Conservation (phyloP, 92 coral and sea anemone genomes). For the Blastomussa wellsi region DNA sequence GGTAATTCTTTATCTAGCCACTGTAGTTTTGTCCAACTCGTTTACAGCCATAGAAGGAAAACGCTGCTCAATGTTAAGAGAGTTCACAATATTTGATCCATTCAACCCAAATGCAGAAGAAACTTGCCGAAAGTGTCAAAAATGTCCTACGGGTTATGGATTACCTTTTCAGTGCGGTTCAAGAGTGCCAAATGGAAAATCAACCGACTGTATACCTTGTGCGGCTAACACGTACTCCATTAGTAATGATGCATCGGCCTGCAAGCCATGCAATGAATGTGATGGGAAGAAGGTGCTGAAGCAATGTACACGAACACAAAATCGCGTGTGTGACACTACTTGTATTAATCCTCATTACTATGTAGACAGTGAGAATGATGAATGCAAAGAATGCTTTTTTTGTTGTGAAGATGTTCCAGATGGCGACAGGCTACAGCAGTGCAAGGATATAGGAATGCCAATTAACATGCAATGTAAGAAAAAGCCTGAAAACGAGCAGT, state of each 20-base stretch:
- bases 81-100: not conserved
- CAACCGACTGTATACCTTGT: not conserved
- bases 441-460: not conserved
- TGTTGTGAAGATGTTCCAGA: not conserved
- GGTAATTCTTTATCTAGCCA: not conserved
- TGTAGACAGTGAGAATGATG: not conserved
- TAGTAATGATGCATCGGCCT: not conserved
- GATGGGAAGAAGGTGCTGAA: not conserved
- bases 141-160: constrained; percentile 1
- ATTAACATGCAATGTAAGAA: not conserved
- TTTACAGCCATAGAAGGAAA: not conserved
- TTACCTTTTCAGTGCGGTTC: not conserved
- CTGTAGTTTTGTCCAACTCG: not conserved
- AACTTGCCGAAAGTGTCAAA: constrained; percentile 1
- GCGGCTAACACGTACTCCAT: not conserved
- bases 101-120: not conserved
- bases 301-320: not conserved
- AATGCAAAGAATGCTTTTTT: not conserved
- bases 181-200: not conserved
- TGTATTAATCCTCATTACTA: not conserved
- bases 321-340: not conserved
- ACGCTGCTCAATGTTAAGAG: not conserved
- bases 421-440: not conserved
- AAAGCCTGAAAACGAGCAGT: not conserved
- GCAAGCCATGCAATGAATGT: constrained; percentile 11